phyloP scores from a whole-genome alignment of 2,888 invertebrate species.

The Mythimna lalbum region DNA sequence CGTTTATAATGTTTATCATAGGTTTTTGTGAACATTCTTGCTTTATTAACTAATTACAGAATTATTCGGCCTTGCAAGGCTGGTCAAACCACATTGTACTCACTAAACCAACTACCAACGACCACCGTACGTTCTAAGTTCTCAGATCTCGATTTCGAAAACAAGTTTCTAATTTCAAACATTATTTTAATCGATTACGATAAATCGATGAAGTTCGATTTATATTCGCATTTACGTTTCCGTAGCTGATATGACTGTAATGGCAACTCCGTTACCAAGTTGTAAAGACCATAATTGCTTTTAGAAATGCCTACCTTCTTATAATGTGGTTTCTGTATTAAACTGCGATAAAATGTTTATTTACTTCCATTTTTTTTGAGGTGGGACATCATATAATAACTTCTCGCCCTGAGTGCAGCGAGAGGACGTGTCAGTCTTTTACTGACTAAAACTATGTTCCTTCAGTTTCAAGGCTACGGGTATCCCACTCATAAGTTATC shows the following conservation, averaged over 20 bases:
- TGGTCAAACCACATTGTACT: constrained; percentile 59
- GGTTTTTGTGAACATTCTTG: constrained; percentile 52
- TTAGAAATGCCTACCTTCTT: constrained; percentile 22
- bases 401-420: too few relatives aligned
- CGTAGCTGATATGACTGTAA: constrained; percentile 48
- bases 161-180: constrained; percentile 59
- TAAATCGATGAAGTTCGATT: constrained; percentile 52
- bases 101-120: constrained; percentile 22
- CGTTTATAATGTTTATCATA: constrained; percentile 19
- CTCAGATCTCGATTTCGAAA: constrained; percentile 26
- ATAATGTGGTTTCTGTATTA: constrained; percentile 4
- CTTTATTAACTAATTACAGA: constrained; percentile 60
- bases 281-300: constrained; percentile 33
- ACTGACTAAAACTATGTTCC: too few relatives aligned
- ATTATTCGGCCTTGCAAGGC: constrained; percentile 68
- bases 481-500: too few relatives aligned
- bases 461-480: too few relatives aligned
- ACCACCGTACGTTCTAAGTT: constrained; percentile 41
- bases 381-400: too few relatives aligned
- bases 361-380: too few relatives aligned
- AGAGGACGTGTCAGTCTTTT: too few relatives aligned
- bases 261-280: constrained; percentile 36
- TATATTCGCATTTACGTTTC: constrained; percentile 52
- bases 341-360: background rate
- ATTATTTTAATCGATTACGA: constrained; percentile 55